Percentiles rank a stretch among this genome's conserved stretches.
phyloP scores from a whole-genome alignment of 2,113 vertebrate species.

The Corythornis cristatus region DNA sequence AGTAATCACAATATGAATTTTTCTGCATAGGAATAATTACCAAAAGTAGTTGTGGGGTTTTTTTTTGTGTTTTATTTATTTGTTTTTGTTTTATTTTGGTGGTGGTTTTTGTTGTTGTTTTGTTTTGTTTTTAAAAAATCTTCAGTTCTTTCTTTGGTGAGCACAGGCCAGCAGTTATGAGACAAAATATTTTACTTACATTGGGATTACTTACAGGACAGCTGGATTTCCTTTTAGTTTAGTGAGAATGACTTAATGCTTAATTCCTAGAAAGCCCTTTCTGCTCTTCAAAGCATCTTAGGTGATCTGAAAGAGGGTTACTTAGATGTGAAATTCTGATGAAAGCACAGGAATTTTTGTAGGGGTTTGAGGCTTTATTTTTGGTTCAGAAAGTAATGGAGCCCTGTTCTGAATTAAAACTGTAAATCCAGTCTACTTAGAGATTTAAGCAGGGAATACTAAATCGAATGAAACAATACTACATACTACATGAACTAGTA shows the following conservation, averaged over 20 bases:
- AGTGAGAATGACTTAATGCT: not conserved
- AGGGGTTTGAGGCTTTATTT: not conserved
- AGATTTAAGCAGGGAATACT: not conserved
- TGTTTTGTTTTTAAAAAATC: not conserved
- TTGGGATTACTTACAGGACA: not conserved
- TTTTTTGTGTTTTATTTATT: too few species aligned
- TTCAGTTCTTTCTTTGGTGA: not conserved
- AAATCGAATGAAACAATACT: not conserved
- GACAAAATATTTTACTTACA: not conserved
- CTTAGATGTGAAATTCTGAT: not conserved
- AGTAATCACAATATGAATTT: not conserved
- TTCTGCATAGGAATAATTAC: not conserved
- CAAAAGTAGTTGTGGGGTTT: not conserved
- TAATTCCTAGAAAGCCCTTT: not conserved
- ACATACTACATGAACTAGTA: not conserved
- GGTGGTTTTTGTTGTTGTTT: too few species aligned
- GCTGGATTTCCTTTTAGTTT: not conserved
- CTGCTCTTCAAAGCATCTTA: not conserved
- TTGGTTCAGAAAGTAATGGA: not conserved
- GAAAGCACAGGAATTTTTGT: not conserved
- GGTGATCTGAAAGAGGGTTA: not conserved
- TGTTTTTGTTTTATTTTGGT: too few species aligned
- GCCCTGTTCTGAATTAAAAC: constrained; percentile 4
- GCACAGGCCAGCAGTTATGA: not conserved
- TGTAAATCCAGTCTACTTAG: not conserved